Base-by-base conservation (phyloP, 2,888 invertebrate genomes). In the Chloromyia formosa region DNA sequence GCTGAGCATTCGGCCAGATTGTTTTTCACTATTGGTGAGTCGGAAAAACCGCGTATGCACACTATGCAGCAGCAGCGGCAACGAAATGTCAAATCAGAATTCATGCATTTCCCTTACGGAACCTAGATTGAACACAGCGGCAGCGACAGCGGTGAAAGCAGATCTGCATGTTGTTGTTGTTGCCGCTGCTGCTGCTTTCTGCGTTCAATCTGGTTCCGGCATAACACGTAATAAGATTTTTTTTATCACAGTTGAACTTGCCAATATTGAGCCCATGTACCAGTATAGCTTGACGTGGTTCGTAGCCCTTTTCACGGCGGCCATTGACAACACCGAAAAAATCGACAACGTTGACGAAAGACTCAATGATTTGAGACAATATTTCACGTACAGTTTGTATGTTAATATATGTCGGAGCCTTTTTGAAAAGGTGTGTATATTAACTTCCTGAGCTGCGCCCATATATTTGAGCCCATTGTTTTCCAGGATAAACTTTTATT, bases 231-330 rank as follows among this genome's bases (percentile, higher is more conserved):
- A n/a, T n/a, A n/a, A 35, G 2, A 35, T 35, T 35, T 35, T 35
- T 35, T 35, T 35, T 35, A 75, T 86, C 86, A 71, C 82, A 93
- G 94, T 91, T 75, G 94, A 95, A 75, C 86, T 98, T 81, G 93
- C 95, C 5, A 92, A 94, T 81, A 95, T 98, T 78, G 97, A 98
- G 86, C 96, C 97, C 1, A 97, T 97, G 97, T 98, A 98, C 85
- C 97, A 97, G 83, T 98, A 97, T 84, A 97, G 97, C 0, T 87
- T 98, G 80, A 90, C 90, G 1, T 98, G 97, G 97, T 97, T 96
- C 84, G 94, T 97, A 81, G 93, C 93, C 79, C 87, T 97, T 35
- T 98, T 94, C 84, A 91, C 92, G 79, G 87, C 91, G 62, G 91
- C 95, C 20, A 97, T 97, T 76, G 95, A 96, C 79, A 93, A 93